Evolutionary conservation across 2,888 invertebrate genomes (phyloP).

Genomic region (Micoletzkya japonica): DNA sequence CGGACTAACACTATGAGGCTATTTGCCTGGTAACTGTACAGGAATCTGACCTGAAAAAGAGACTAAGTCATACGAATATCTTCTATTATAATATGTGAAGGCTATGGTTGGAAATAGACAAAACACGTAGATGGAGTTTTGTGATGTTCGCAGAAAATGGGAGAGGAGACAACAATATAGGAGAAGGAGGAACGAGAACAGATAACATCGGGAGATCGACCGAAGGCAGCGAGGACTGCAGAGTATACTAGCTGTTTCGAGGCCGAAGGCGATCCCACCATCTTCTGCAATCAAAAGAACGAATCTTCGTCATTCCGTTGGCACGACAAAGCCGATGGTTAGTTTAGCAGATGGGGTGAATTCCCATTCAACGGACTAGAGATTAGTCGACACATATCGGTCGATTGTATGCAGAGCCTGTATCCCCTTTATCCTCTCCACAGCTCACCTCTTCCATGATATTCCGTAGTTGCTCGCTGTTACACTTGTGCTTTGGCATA

Average conservation of each 20-base stretch:
- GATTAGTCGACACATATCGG: no score
- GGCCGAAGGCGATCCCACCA: slow-evolving; percentile 39
- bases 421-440: background rate
- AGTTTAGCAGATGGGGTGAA: no score
- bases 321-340: no score
- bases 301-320: background rate
- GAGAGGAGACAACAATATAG: slow-evolving; percentile 48
- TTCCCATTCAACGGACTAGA: no score
- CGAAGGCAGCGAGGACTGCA: slow-evolving; percentile 36
- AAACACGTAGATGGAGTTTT: slow-evolving; percentile 45
- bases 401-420: no score
- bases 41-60: no score
- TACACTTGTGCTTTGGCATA: slow-evolving; percentile 33
- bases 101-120: slow-evolving; percentile 37
- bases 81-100: no score
- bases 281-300: slow-evolving; percentile 33
- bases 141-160: slow-evolving; percentile 45
- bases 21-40: no score
- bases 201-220: slow-evolving; percentile 32
- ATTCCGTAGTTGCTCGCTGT: slow-evolving; percentile 31
- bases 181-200: slow-evolving; percentile 40
- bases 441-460: slow-evolving; percentile 33
- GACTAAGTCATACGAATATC: no score
- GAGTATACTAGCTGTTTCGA: slow-evolving; percentile 48
- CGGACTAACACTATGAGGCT: no score